Evolutionary conservation across 2,113 vertebrate species (phyloP).

Genomic region (Phyllopteryx taeniolatus): DNA sequence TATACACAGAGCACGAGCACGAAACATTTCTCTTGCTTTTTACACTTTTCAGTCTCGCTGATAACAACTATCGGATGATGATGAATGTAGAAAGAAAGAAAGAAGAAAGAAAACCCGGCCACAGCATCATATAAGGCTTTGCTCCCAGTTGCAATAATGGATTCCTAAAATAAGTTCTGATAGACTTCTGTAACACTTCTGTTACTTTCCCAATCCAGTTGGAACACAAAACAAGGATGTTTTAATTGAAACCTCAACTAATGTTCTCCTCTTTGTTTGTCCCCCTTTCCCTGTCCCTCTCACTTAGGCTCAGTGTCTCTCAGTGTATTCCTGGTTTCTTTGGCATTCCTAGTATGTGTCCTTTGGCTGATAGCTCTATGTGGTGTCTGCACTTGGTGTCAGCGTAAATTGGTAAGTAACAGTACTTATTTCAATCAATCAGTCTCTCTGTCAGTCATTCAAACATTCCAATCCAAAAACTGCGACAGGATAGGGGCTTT

Average conservation of each 20-base stretch:
- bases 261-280: conserved; percentile 26
- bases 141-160: conserved; percentile 14
- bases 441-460: background rate
- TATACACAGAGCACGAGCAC: conserved; percentile 42
- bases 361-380: conserved; percentile 92
- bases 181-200: background rate
- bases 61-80: conserved; percentile 44
- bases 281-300: conserved; percentile 42
- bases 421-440: background rate
- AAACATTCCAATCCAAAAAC: background rate
- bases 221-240: background rate
- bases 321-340: conserved; percentile 91
- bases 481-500: background rate
- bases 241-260: conserved; percentile 26
- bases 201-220: background rate
- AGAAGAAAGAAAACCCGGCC: conserved; percentile 1
- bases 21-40: conserved; percentile 18
- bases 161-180: background rate
- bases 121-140: conserved; percentile 5
- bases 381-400: conserved; percentile 98
- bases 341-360: conserved; percentile 89
- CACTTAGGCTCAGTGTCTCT: conserved; percentile 84
- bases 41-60: conserved; percentile 32
- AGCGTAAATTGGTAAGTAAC: conserved; percentile 92
- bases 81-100: conserved; percentile 28